Conservation (phyloP, 2,797 vertebrate species). For the Xenopus petersii region DNA sequence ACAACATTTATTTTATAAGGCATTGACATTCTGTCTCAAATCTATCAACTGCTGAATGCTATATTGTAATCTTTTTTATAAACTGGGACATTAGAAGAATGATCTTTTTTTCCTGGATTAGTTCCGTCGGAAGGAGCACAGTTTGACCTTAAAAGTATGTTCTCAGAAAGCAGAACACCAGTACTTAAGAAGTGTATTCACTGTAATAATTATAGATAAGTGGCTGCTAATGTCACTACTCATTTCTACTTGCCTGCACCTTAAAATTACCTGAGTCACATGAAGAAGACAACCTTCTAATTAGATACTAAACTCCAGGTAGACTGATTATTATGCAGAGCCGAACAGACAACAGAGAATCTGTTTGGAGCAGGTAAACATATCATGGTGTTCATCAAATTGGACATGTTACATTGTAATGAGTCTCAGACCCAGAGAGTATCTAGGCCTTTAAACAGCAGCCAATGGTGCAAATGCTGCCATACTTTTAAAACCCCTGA, state of each 20-base stretch:
- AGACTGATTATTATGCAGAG: constrained; percentile 27
- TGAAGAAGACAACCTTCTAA: constrained; percentile 33
- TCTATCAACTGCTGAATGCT: constrained; percentile 13
- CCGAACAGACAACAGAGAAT: background rate
- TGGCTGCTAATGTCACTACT: constrained; percentile 34
- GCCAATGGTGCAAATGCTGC: too few relatives aligned
- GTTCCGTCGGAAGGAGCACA: constrained; percentile 43
- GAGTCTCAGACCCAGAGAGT: too few relatives aligned
- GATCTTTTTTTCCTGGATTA: constrained; percentile 29
- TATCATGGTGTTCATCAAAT: constrained; percentile 13
- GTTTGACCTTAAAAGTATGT: constrained; percentile 47
- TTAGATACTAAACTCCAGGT: constrained; percentile 40
- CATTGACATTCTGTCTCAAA: constrained; percentile 10
- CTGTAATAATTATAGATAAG: constrained; percentile 46
- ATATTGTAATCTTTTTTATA: constrained; percentile 33
- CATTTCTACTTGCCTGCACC: constrained; percentile 44
- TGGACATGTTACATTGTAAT: too few relatives aligned
- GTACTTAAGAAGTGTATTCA: constrained; percentile 45
- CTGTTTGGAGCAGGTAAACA: constrained; percentile 10
- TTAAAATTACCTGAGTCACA: constrained; percentile 39
- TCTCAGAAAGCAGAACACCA: constrained; percentile 36
- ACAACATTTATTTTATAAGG: constrained; percentile 18
- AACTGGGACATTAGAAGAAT: constrained; percentile 30
- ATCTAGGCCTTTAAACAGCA: too few relatives aligned
- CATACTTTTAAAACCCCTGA: too few relatives aligned